These are phyloP conservation scores for Parasteatoda lunata DNA, from an alignment of 2,888 invertebrate genomes.

Conservation along the genomic window DNA sequence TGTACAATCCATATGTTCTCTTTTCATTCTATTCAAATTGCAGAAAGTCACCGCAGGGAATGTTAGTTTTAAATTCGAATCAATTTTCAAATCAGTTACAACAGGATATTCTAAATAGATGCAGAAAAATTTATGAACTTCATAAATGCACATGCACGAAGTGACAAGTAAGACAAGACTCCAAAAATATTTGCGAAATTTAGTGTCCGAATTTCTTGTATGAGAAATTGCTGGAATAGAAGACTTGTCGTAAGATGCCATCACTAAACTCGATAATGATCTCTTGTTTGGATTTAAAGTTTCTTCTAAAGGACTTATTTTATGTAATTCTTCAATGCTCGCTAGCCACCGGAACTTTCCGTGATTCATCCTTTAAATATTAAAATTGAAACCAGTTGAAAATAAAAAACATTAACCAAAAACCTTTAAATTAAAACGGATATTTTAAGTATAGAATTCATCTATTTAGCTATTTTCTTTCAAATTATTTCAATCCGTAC, in stretches of 20 bases:
- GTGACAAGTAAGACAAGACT: conserved; percentile 2
- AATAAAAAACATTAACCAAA: too few relatives aligned
- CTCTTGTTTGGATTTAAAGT: too few relatives aligned
- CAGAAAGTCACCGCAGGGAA: conserved; percentile 60
- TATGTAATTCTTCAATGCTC: too few relatives aligned
- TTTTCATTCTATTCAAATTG: conserved; percentile 29
- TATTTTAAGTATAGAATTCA: too few relatives aligned
- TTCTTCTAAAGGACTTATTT: too few relatives aligned
- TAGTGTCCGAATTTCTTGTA: background rate
- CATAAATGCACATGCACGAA: conserved; percentile 1
- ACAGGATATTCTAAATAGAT: conserved; percentile 59
- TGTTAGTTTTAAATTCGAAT: background rate
- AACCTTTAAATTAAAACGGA: too few relatives aligned
- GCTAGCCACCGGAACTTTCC: too few relatives aligned
- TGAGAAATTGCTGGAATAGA: conserved; percentile 1
- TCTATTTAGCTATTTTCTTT: too few relatives aligned
- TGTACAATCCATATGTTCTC: background rate
- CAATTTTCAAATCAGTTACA: conserved; percentile 23
- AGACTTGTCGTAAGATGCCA: background rate
- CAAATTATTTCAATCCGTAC: too few relatives aligned
- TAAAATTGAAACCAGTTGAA: too few relatives aligned
- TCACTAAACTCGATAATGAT: background rate
- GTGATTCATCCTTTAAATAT: too few relatives aligned
- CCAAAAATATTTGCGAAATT: conserved; percentile 21
- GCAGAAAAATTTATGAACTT: conserved; percentile 24